Evolutionary conservation across 2,797 vertebrate genomes (phyloP), one percentile per base, ranked within the genome.

Genomic region (Ctenochaetus hawaiiensis): DNA sequence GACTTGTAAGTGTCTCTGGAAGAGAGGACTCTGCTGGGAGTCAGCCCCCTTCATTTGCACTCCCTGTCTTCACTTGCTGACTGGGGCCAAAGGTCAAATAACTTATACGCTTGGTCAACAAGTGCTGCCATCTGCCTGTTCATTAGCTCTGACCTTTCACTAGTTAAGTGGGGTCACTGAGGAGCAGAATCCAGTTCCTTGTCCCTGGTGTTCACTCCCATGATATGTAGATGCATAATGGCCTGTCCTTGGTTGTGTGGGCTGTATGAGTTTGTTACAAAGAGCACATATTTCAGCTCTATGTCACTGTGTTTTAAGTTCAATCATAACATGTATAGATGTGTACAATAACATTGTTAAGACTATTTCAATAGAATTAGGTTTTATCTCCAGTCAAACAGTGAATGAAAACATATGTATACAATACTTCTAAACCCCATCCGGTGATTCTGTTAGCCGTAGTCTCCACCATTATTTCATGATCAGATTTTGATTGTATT

Each of bases 61-160:
- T 43, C 37, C n/a, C 23, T 48, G 67, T 56, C 72, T 81, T 48
- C 30, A 1, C 65, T 77, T 61, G 65, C 84, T 63, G 69, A 75
- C 72, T 45, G 71, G 72, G 80, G 79, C 80, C 80, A 75, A 69
- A 86, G 76, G 82, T 78, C 78, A 89, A 84, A 87, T 79, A 78
- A 87, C 75, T 90, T 74, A 81, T 86, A 77, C 63, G 76, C 85
- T 52, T 74, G 83, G 85, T 89, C 83, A 81, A 82, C 56, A 80
- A 87, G 82, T 65, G 73, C 68, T 26, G 62, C 78, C 87, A 84
- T 87, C 81, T 80, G 81, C 67, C 78, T 82, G 76, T 78, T 92
- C 80, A 91, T 91, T 87, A 91, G 75, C 0, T 2, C 43, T 61
- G 86, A 84, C 82, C 81, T 90, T 85, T 78, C 12, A 0, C 68